Conservation (phyloP, 2,888 invertebrate species). For the Meliscaeva auricollis region DNA sequence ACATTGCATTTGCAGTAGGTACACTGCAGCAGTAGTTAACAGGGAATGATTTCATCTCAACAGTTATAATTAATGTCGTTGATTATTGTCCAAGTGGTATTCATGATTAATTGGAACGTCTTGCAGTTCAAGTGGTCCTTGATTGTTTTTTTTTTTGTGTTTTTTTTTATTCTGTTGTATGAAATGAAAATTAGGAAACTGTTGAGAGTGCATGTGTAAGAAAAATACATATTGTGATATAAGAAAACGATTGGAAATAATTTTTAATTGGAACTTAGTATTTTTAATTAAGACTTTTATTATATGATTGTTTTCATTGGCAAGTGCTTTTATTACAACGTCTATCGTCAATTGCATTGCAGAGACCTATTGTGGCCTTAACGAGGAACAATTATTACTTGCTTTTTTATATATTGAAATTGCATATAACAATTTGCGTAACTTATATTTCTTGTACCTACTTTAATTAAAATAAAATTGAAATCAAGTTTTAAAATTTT, state of each 20-base stretch:
- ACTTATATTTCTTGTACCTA: no score
- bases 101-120: conserved; percentile 64
- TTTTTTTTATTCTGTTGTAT: conserved; percentile 2
- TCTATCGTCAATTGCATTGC: not conserved
- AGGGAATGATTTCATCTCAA: conserved; percentile 56
- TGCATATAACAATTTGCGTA: no score
- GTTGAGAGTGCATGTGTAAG: not conserved
- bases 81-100: conserved; percentile 65
- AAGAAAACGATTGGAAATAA: conserved; percentile 32
- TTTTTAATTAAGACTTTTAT: conserved; percentile 32
- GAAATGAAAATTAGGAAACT: conserved; percentile 47
- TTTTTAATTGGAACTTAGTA: conserved; percentile 28
- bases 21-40: conserved; percentile 20
- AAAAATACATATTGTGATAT: conserved; percentile 1
- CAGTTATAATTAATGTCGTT: conserved; percentile 67
- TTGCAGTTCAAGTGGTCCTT: conserved; percentile 48
- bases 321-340: conserved; percentile 7
- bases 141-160: not conserved
- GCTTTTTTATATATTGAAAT: not conserved
- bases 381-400: not conserved
- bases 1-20: conserved; percentile 39
- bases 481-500: no score
- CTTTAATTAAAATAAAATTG: no score
- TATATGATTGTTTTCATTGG: conserved; percentile 18
- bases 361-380: not conserved